Evolutionary conservation across 2,113 vertebrate species (phyloP).

Genomic region (Muntiacus reevesi): DNA sequence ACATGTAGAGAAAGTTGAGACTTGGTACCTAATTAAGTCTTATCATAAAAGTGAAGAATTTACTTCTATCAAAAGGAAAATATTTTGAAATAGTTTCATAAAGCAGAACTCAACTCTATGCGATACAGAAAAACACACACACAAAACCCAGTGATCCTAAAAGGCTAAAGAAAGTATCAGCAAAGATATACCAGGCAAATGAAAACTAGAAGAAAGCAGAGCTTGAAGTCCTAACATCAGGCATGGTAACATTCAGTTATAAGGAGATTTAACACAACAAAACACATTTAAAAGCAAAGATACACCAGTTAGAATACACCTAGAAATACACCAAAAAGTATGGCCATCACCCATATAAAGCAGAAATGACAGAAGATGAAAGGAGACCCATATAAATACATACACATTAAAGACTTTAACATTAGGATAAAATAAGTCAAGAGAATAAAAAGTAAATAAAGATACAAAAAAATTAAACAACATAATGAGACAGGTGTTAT

Average conservation of each 20-base stretch:
- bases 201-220: neutral
- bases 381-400: neutral
- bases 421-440: neutral
- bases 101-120: neutral
- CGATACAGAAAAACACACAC: neutral
- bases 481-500: neutral
- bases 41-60: neutral
- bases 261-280: neutral
- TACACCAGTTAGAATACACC: neutral
- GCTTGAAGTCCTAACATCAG: neutral
- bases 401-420: neutral
- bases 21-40: neutral
- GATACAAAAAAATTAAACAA: neutral
- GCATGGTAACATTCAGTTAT: neutral
- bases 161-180: neutral
- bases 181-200: neutral
- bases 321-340: neutral
- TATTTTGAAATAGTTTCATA: neutral
- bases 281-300: neutral
- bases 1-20: neutral
- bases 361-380: neutral
- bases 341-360: neutral
- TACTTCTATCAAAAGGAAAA: neutral
- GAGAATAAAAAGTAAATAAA: neutral
- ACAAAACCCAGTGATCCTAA: neutral